Base-by-base conservation (phyloP, 2,888 invertebrate genomes). In the Pristionchus maxplancki region DNA sequence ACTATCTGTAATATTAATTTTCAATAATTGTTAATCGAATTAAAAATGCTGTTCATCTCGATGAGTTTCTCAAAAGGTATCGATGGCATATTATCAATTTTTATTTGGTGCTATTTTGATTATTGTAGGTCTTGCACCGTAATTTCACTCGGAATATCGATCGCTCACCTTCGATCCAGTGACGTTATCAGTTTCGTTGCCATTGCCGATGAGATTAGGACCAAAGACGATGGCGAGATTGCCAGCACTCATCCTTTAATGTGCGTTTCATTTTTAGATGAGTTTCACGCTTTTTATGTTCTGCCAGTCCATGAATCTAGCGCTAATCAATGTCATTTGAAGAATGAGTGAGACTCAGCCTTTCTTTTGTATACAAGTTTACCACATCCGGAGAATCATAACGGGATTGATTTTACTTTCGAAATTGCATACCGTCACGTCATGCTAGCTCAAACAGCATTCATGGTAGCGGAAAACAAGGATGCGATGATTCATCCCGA, bases 171-270 rank as follows among this genome's bases (percentile, higher is more conserved):
- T 88, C 15, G 91, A 89, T n/a, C 91, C 91, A 40, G 88, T 87
- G 44, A 88, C 86, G 34, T 91, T 93, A 83, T 90, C 90, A n/a
- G 90, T 91, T 62, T 92, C 91, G n/a, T 90, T 89, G 17, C 90
- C 90, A 62, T 91, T 90, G 81, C 97, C 97, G 88, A 99, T 96
- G 90, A 99, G 96, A 96, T 98, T 99, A 0, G 98, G 98, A 6
- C 98, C 98, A 95, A 99, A 97, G 13, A 98, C 98, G 94, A 99
- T 98, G 31, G 98, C 98, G 94, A 99, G 96, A 95, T 99, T 99
- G 90, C 97, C 97, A 0, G 98, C 96, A n/a, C 97, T 97, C 99
- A 99, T 99, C 96, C 98, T 98, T 84, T 9, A 34, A 31, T n/a
- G 71, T 6, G 15, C 9, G 6, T 28, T 15, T n/a, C n/a, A 71